Conservation (phyloP, 2,113 vertebrate genomes). For the Hypomesus transpacificus region DNA sequence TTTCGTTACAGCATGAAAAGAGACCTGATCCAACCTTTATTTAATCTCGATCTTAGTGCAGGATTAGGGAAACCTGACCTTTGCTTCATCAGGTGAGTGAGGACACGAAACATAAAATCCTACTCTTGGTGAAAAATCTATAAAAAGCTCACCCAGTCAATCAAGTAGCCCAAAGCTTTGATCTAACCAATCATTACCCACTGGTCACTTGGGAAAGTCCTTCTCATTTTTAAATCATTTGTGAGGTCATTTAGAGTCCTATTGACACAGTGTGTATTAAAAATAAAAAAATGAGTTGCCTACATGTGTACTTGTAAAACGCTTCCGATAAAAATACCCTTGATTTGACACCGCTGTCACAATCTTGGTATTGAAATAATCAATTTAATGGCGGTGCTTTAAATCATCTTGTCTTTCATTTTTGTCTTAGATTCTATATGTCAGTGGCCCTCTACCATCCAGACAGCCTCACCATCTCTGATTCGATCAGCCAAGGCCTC, state of each 20-base stretch:
- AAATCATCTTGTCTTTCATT: no score
- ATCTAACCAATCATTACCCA: not conserved
- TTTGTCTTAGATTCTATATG: no score
- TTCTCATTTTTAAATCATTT: not conserved
- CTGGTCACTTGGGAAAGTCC: not conserved
- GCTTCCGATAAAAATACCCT: no score
- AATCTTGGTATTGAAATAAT: no score
- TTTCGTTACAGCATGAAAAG: not conserved
- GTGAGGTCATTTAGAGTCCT: no score
- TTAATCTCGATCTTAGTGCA: not conserved
- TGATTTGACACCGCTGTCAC: no score
- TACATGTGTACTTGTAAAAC: no score
- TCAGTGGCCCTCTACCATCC: not conserved
- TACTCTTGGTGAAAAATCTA: not conserved
- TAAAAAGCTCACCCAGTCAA: not conserved
- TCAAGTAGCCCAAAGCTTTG: not conserved
- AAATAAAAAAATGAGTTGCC: not conserved
- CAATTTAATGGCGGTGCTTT: no score
- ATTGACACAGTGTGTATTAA: no score
- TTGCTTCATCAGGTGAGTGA: not conserved
- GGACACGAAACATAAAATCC: not conserved
- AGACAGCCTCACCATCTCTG: slow-evolving; percentile 68
- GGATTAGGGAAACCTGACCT: slow-evolving; percentile 1
- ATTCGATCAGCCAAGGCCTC: slow-evolving; percentile 75
- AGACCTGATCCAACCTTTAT: not conserved